Evolutionary conservation across 2,113 vertebrate species (phyloP).

Genomic region (Sturnus vulgaris): DNA sequence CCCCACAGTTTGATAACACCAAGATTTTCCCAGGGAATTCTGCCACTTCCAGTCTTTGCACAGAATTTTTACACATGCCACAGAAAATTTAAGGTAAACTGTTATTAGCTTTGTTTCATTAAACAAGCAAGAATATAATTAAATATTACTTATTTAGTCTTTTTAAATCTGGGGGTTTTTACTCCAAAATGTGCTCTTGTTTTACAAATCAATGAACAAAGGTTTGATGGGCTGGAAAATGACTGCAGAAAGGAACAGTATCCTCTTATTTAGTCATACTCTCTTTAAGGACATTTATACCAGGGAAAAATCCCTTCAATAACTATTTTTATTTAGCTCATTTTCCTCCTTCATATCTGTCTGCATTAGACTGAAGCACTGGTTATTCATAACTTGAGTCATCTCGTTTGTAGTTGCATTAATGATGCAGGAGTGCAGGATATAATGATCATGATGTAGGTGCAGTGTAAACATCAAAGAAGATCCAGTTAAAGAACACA

Average conservation of each 20-base stretch:
- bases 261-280: not conserved
- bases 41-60: not conserved
- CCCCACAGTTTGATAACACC: not conserved
- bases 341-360: not conserved
- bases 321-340: slow-evolving; percentile 38
- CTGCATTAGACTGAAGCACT: not conserved
- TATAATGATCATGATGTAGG: slow-evolving; percentile 25
- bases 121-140: not conserved
- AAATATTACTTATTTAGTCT: not conserved
- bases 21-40: not conserved
- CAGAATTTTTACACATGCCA: not conserved
- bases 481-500: slow-evolving; percentile 38
- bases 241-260: not conserved
- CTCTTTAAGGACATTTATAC: not conserved
- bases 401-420: slow-evolving; percentile 19
- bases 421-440: not conserved
- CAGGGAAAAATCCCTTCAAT: slow-evolving; percentile 9
- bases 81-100: not conserved
- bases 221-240: not conserved
- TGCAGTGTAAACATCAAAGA: slow-evolving; percentile 60
- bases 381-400: slow-evolving; percentile 13
- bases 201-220: not conserved
- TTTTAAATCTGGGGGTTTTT: not conserved
- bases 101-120: not conserved
- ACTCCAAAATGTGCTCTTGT: not conserved